Conservation (phyloP, 2,888 invertebrate species). For the Emmelina monodactyla region DNA sequence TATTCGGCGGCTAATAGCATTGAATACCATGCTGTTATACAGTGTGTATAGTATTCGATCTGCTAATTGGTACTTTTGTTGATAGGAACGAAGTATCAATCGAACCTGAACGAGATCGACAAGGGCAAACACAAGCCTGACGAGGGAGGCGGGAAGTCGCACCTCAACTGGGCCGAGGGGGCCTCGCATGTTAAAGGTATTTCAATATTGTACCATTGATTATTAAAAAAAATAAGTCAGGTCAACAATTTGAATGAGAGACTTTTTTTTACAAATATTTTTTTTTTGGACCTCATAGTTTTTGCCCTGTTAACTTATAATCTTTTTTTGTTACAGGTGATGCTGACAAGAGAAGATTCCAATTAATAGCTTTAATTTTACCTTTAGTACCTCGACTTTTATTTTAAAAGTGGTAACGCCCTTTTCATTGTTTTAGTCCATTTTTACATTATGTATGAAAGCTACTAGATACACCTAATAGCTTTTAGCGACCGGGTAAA, state of each 20-base stretch:
- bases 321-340: slow-evolving; percentile 32
- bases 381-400: too few relatives aligned
- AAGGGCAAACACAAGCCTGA: slow-evolving; percentile 80
- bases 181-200: slow-evolving; percentile 56
- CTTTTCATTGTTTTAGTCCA: too few relatives aligned
- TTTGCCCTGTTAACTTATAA: slow-evolving; percentile 2
- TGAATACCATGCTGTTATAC: too few relatives aligned
- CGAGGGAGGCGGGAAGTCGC: slow-evolving; percentile 63
- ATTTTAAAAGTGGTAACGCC: too few relatives aligned
- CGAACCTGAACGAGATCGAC: slow-evolving; percentile 79
- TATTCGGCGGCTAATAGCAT: too few relatives aligned
- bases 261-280: too few relatives aligned
- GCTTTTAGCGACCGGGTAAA: too few relatives aligned
- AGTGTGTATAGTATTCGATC: too few relatives aligned
- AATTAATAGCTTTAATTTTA: slow-evolving; percentile 1
- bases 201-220: background rate
- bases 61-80: too few relatives aligned
- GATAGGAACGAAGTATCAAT: slow-evolving; percentile 78
- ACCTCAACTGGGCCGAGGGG: slow-evolving; percentile 63
- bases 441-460: too few relatives aligned
- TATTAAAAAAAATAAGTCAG: background rate
- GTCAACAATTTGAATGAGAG: too few relatives aligned
- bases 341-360: slow-evolving; percentile 39
- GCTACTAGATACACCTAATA: too few relatives aligned
- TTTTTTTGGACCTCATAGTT: background rate